A percentile compares a stretch with the other conserved stretches of the same genome.
Evolutionary conservation across 2,888 invertebrate species (phyloP).

Genomic region (Plebejus anna): DNA sequence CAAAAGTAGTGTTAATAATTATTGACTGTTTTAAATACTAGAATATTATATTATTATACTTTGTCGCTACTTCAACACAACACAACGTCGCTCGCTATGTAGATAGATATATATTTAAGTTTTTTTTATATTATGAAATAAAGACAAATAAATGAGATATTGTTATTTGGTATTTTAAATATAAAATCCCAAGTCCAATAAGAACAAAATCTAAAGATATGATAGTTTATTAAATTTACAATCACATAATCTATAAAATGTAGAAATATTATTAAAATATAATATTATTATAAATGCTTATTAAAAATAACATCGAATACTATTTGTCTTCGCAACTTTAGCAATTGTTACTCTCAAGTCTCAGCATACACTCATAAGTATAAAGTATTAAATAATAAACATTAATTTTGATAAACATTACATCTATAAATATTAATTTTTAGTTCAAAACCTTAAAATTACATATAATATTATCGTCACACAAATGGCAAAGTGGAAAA

Average conservation of each 20-base stretch:
- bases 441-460: not conserved
- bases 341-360: not conserved
- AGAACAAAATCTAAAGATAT: not conserved
- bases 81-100: not conserved
- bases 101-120: not conserved
- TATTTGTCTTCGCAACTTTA: not conserved
- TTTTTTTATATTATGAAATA: not conserved
- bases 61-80: not conserved
- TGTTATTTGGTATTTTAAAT: not conserved
- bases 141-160: not conserved
- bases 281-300: conserved; percentile 26
- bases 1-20: not conserved
- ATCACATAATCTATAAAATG: conserved; percentile 24
- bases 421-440: not conserved
- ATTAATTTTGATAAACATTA: not conserved
- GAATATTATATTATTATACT: not conserved
- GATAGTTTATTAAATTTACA: conserved; percentile 15
- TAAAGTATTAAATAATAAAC: not conserved
- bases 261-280: conserved; percentile 27
- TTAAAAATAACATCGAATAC: conserved; percentile 10
- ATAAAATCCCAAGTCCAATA: not conserved
- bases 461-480: not conserved
- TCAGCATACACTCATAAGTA: not conserved
- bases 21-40: not conserved
- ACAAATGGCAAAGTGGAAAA: not conserved